Evolutionary conservation across 2,888 invertebrate species (phyloP).

Genomic region (Ophioninae sp.): DNA sequence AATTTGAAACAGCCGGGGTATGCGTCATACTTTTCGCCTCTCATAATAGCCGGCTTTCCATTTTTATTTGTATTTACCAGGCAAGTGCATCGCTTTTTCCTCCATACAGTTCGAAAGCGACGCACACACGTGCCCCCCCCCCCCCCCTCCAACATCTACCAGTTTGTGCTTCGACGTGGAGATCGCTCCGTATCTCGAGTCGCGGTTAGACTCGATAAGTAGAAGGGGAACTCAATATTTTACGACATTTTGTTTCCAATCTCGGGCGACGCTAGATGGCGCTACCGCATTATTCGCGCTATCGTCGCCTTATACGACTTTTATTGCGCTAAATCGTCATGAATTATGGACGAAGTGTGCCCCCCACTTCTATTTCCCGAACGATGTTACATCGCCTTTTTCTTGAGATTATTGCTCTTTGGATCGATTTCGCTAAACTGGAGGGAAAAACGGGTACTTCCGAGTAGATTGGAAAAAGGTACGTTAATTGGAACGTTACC

Average conservation of each 20-base stretch:
- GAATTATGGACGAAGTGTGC: conserved; percentile 64
- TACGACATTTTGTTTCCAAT: conserved; percentile 78
- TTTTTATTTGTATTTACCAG: conserved; percentile 79
- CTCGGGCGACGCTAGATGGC: conserved; percentile 63
- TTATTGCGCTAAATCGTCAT: conserved; percentile 74
- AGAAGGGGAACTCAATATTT: conserved; percentile 70
- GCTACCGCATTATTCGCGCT: conserved; percentile 65
- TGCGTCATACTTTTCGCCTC: conserved; percentile 78
- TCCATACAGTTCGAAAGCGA: conserved; percentile 18
- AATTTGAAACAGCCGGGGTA: conserved; percentile 77
- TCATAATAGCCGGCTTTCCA: conserved; percentile 80
- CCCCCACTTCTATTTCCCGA: not conserved
- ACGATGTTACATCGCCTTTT: conserved; percentile 27
- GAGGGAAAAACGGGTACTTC: not conserved
- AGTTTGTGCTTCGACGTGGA: conserved; percentile 30
- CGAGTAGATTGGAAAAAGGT: not conserved
- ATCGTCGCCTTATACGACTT: conserved; percentile 71
- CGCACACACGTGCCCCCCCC: conserved; percentile 49
- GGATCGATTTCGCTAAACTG: not conserved
- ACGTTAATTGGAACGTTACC: too few species aligned
- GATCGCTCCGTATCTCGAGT: conserved; percentile 57
- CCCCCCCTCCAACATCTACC: conserved; percentile 4
- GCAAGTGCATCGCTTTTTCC: conserved; percentile 49
- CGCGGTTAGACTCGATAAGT: conserved; percentile 57
- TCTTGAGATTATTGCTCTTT: conserved; percentile 29